Evolutionary conservation across 2,888 invertebrate genomes (phyloP), one percentile per base, ranked within the genome.

Genomic region (Cantharis lateralis): DNA sequence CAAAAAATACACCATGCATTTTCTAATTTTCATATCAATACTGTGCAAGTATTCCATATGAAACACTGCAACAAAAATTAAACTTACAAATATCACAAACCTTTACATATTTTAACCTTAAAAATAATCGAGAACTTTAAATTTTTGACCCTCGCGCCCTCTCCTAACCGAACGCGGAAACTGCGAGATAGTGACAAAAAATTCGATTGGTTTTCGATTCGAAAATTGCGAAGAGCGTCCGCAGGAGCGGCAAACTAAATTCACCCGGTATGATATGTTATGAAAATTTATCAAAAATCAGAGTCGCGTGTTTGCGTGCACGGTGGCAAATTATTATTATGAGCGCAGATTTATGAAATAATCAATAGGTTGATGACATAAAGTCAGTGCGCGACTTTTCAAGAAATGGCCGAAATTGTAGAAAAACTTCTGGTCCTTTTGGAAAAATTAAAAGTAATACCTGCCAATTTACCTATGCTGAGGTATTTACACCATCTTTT

Each of bases 311-410:
- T 80, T 81, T 76, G 81, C 81, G 80, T 82, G 81, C 48, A 48
- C n/a, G 13, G n/a, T n/a, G n/a, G 66, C 76, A 76, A 76, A 74
- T 71, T 75, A 28, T 24, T 66, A 74, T 78, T 78, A 78, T 78
- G 68, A 72, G 72, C 69, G 78, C 76, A 75, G 79, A 78, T 82
- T 81, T 79, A 78, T 78, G 76, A 79, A 79, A 80, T 80, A 82
- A 82, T 82, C 82, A 77, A 82, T 82, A 82, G 79, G 78, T 78
- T 80, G 82, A 82, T 81, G 82, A 82, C 82, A 82, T 80, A 80
- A 76, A 80, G 82, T 81, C 81, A 80, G 78, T 76, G 72, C 62
- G 48, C 69, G 64, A 64, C 76, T 76, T 75, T 69, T 73, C n/a
- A 79, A 79, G 77, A 78, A 78, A 82, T 82, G 81, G 79, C 80